A percentile compares a stretch with the other conserved stretches of the same genome.
Conservation (phyloP, 1,140 invertebrate genomes). For the Lepidostoma basale region DNA sequence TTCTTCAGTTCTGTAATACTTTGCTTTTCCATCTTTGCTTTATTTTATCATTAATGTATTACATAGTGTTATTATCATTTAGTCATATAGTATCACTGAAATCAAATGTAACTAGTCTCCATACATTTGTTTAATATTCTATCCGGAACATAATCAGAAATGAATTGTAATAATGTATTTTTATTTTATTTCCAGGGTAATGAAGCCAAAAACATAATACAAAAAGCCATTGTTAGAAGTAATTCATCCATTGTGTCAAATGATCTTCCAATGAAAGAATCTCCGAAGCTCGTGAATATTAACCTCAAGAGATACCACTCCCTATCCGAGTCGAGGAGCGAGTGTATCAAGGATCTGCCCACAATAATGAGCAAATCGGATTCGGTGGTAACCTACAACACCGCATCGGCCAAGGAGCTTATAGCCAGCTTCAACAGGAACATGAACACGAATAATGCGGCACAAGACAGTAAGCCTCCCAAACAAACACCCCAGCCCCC, state of each 20-base stretch:
- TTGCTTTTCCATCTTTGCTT: no score
- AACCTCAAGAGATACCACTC: constrained; percentile 19
- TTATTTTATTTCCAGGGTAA: neutral
- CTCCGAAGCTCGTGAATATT: neutral
- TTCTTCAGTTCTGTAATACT: no score
- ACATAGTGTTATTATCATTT: no score
- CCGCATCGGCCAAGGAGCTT: constrained; percentile 19
- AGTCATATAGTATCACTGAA: no score
- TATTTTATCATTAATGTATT: no score
- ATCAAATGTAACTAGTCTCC: no score
- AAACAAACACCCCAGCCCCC: neutral
- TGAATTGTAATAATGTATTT: neutral
- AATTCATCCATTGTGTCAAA: neutral
- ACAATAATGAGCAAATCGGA: constrained; percentile 17
- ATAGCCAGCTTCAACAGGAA: constrained; percentile 31
- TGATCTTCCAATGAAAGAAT: neutral
- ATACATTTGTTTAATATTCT: no score
- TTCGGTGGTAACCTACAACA: constrained; percentile 10
- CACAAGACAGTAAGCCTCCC: neutral
- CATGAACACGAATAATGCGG: neutral
- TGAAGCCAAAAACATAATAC: neutral
- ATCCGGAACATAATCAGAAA: neutral
- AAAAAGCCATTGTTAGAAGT: neutral
- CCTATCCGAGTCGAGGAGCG: neutral
- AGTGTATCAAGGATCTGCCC: neutral